Evolutionary conservation across 92 coral and sea anemone genomes (phyloP).

Genomic region (Paramuricea clavata): DNA sequence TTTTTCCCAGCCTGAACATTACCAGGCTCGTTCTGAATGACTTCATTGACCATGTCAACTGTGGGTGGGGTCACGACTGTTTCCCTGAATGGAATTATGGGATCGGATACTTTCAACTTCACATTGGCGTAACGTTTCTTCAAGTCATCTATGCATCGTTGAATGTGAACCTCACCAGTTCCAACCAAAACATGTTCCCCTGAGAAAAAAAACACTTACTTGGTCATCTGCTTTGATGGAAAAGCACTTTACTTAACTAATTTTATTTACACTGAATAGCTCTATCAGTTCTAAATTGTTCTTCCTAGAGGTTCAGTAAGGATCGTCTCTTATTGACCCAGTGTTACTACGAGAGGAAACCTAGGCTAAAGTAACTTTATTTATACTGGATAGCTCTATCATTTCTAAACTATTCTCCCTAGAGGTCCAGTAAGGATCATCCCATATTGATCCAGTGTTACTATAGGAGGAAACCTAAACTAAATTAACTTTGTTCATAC

Average conservation of each 20-base stretch:
- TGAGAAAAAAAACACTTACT: constrained; percentile 29
- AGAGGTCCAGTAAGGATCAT: background rate
- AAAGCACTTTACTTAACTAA: too few relatives aligned
- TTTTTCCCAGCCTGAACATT: constrained; percentile 42
- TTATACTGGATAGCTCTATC: background rate
- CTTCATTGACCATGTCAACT: constrained; percentile 94
- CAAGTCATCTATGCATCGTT: constrained; percentile 93
- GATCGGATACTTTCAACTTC: constrained; percentile 91
- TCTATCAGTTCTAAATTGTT: background rate
- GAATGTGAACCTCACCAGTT: constrained; percentile 97
- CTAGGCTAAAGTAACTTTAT: too few relatives aligned
- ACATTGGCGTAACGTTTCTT: constrained; percentile 88
- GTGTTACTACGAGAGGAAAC: too few relatives aligned
- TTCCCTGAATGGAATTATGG: constrained; percentile 97
- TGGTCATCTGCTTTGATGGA: too few relatives aligned
- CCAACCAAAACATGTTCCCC: constrained; percentile 96
- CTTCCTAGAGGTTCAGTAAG: background rate
- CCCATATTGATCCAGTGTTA: too few relatives aligned
- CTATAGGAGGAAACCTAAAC: background rate
- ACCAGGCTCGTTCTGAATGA: constrained; percentile 71
- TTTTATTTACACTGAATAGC: background rate
- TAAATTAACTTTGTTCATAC: background rate
- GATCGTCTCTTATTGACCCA: background rate
- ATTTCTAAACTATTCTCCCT: background rate
- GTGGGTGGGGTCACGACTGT: constrained; percentile 89